Conservation (phyloP, 2,797 vertebrate genomes). For the Echeneis naucrates region DNA sequence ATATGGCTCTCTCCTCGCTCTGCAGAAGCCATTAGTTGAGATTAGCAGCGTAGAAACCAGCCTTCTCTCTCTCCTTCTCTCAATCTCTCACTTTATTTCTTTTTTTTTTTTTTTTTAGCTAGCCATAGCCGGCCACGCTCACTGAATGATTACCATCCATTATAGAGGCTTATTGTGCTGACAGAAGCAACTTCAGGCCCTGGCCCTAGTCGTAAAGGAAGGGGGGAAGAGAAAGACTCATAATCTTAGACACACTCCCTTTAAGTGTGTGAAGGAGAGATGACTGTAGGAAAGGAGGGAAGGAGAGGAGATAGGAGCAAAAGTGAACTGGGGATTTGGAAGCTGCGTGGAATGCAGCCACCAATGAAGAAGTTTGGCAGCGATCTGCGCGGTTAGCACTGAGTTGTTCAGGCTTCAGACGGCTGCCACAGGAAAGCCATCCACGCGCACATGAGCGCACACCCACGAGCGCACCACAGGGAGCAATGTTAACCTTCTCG, state of each 20-base stretch:
- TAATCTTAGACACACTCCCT: constrained; percentile 71
- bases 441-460: background rate
- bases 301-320: constrained; percentile 30
- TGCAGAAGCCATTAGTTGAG: constrained; percentile 91
- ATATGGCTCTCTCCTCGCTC: constrained; percentile 83
- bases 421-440: constrained; percentile 14
- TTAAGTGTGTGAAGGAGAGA: constrained; percentile 39
- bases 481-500: constrained; percentile 54
- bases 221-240: constrained; percentile 43
- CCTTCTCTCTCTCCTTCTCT: constrained; percentile 29
- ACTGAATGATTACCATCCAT: constrained; percentile 92
- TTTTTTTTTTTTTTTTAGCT: constrained; percentile 51
- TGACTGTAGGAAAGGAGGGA: constrained; percentile 28
- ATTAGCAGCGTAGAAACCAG: constrained; percentile 85
- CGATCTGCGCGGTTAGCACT: constrained; percentile 21
- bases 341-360: constrained; percentile 12
- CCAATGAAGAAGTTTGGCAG: constrained; percentile 42
- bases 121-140: constrained; percentile 84
- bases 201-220: constrained; percentile 73
- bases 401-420: constrained; percentile 45
- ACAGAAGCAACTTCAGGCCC: constrained; percentile 86
- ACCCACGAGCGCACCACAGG: constrained; percentile 12
- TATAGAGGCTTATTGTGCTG: constrained; percentile 88
- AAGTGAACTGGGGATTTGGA: constrained; percentile 48
- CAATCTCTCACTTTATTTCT: constrained; percentile 43